phyloP scores from a whole-genome alignment of 2,888 invertebrate genomes.

The Lapara coniferarum region DNA sequence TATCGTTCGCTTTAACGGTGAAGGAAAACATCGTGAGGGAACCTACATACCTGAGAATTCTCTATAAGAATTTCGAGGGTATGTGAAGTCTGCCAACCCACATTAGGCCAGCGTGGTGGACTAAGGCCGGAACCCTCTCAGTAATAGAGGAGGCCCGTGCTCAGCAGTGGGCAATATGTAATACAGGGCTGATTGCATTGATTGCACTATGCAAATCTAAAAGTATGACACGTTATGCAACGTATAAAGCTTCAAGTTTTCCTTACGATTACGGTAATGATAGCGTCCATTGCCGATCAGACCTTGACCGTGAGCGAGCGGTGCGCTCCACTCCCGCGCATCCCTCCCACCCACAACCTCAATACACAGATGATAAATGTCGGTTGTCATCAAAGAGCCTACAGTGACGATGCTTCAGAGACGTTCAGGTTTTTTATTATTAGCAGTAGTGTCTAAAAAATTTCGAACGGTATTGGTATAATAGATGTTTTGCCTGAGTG shows the following conservation, averaged over 20 bases:
- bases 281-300: conserved; percentile 60
- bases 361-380: conserved; percentile 27
- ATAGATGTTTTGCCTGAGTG: too few relatives aligned
- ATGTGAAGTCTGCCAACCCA: too few relatives aligned
- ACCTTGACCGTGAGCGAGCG: conserved; percentile 77
- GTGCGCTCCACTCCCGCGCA: conserved; percentile 54
- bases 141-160: too few relatives aligned
- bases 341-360: conserved; percentile 26
- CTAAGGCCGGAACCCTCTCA: too few relatives aligned
- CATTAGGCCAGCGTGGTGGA: too few relatives aligned
- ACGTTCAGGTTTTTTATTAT: not conserved
- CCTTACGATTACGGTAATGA: conserved; percentile 51
- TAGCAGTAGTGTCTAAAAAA: not conserved
- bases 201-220: not conserved
- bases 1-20: too few relatives aligned
- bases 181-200: too few relatives aligned
- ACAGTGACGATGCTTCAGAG: not conserved
- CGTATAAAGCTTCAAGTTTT: conserved; percentile 42
- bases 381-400: conserved; percentile 4
- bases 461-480: too few relatives aligned
- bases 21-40: too few relatives aligned
- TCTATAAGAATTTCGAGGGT: too few relatives aligned
- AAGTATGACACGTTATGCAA: conserved; percentile 7
- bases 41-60: too few relatives aligned
- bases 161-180: too few relatives aligned